Evolutionary conservation across 2,113 vertebrate species (phyloP).

Genomic region (Lamprologus ornatipinnis): DNA sequence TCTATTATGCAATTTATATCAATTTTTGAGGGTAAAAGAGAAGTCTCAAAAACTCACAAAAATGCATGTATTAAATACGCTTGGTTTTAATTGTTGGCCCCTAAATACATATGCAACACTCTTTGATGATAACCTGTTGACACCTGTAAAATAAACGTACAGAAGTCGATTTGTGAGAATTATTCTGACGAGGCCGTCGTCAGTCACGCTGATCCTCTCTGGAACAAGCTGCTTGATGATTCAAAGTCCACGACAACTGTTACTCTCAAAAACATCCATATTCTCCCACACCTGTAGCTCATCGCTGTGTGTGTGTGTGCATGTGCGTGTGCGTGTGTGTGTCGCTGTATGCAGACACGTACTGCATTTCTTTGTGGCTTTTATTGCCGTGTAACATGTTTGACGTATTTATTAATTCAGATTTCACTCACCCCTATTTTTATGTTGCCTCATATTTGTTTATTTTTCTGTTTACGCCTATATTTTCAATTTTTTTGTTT

Average conservation of each 20-base stretch:
- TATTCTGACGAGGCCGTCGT: fast-evolving
- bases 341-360: neutral
- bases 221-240: neutral
- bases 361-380: neutral
- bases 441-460: neutral
- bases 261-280: fast-evolving
- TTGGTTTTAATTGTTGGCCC: fast-evolving
- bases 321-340: fast-evolving
- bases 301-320: fast-evolving
- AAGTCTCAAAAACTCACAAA: neutral
- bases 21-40: fast-evolving
- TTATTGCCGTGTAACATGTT: neutral
- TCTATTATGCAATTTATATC: neutral
- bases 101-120: neutral
- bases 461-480: neutral
- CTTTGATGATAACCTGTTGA: neutral
- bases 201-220: neutral
- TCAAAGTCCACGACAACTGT: neutral
- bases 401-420: neutral
- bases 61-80: fast-evolving
- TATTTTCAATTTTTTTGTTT: neutral
- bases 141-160: neutral
- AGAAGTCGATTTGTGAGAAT: neutral
- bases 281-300: neutral
- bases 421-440: neutral